phyloP scores from a whole-genome alignment of 35 echinoderm and acorn worm species.

The Apostichopus parvimensis region DNA sequence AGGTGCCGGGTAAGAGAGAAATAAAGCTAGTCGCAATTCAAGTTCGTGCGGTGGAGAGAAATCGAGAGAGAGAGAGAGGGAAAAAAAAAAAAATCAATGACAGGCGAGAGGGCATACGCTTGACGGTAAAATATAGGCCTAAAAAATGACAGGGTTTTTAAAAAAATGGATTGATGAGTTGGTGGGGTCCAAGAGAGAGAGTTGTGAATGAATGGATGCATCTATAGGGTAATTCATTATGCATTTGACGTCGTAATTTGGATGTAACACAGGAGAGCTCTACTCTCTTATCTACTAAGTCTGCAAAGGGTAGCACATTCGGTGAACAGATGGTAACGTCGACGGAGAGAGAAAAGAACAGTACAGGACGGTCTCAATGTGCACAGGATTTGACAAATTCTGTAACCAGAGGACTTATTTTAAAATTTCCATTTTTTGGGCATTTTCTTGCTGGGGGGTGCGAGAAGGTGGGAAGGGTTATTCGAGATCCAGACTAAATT shows the following conservation, averaged over 20 bases:
- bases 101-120: not conserved
- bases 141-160: not conserved
- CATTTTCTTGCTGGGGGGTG: too few species aligned
- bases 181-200: not conserved
- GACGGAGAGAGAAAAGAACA: too few species aligned
- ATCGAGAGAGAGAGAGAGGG: not conserved
- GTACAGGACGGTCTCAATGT: too few species aligned
- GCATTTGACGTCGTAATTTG: not conserved
- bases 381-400: too few species aligned
- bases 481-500: too few species aligned
- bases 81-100: constrained; percentile 10
- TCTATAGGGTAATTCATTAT: not conserved
- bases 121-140: constrained; percentile 40
- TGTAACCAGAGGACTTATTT: too few species aligned
- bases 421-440: too few species aligned
- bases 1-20: constrained; percentile 6
- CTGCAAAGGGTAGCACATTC: too few species aligned
- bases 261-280: not conserved
- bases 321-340: too few species aligned
- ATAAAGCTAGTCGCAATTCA: not conserved
- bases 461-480: too few species aligned
- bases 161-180: not conserved
- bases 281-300: too few species aligned
- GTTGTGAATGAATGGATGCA: constrained; percentile 31
- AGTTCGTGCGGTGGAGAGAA: constrained; percentile 1